Conservation (phyloP, 2,797 vertebrate genomes). For the Malurus leucopterus region DNA sequence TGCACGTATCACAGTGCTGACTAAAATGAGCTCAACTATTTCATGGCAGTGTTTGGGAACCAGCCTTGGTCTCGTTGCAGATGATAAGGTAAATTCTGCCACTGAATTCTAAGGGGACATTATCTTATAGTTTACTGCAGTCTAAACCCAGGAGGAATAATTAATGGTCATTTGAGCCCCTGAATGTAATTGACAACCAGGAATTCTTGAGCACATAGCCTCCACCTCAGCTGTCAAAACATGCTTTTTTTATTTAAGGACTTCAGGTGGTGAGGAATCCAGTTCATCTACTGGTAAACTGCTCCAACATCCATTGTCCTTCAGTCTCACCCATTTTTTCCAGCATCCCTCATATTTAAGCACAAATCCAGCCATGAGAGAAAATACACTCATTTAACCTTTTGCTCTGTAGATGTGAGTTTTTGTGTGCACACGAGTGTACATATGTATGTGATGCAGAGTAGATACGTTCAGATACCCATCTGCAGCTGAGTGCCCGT, state of each 20-base stretch:
- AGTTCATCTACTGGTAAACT: background rate
- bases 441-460: background rate
- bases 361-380: background rate
- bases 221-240: background rate
- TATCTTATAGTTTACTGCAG: background rate
- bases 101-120: background rate
- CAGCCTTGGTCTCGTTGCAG: background rate
- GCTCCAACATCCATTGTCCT: background rate
- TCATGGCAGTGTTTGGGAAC: background rate
- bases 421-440: background rate
- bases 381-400: constrained; percentile 6
- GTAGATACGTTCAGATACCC: background rate
- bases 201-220: background rate
- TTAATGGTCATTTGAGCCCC: background rate
- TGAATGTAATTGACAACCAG: background rate
- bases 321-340: background rate
- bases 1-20: background rate
- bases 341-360: background rate
- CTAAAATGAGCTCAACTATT: background rate
- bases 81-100: background rate
- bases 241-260: constrained; percentile 7
- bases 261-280: background rate
- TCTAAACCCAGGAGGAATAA: background rate
- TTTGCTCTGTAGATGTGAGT: background rate
- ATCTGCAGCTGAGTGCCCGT: background rate